Evolutionary conservation across 2,888 invertebrate species (phyloP).

Genomic region (Himalopsyche anomala): DNA sequence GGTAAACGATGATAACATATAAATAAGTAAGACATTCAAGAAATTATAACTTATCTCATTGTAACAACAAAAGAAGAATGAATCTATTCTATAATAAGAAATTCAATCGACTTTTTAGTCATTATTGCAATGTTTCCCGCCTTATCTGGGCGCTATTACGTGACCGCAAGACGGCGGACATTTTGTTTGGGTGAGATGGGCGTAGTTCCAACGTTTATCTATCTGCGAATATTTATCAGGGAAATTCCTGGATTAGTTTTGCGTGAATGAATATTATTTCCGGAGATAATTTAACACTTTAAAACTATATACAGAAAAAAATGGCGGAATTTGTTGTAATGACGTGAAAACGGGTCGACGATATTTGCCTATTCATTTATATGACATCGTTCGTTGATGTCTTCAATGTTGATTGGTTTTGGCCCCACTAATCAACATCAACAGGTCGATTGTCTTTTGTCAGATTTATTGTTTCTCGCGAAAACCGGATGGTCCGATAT

Average conservation of each 20-base stretch:
- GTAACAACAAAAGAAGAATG: too few relatives aligned
- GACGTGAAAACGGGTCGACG: too few relatives aligned
- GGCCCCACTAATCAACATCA: background rate
- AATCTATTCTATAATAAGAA: too few relatives aligned
- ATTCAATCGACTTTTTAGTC: background rate
- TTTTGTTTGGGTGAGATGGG: background rate
- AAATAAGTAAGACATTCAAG: too few relatives aligned
- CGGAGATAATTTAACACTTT: too few relatives aligned
- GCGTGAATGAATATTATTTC: too few relatives aligned
- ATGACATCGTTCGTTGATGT: too few relatives aligned
- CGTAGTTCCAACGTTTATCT: background rate
- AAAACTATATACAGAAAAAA: too few relatives aligned
- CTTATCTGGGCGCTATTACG: background rate
- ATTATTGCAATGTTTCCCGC: background rate
- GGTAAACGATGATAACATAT: too few relatives aligned
- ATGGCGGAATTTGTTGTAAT: too few relatives aligned
- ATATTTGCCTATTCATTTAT: too few relatives aligned
- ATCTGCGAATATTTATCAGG: background rate
- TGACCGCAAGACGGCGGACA: constrained; percentile 8
- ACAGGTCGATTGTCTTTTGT: constrained; percentile 10
- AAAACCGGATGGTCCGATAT: constrained; percentile 30
- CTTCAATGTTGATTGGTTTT: background rate
- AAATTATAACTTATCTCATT: too few relatives aligned
- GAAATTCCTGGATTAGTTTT: background rate
- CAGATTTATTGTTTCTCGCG: background rate